Conservation (phyloP, 2,888 invertebrate species). For the Protonemura montana region DNA sequence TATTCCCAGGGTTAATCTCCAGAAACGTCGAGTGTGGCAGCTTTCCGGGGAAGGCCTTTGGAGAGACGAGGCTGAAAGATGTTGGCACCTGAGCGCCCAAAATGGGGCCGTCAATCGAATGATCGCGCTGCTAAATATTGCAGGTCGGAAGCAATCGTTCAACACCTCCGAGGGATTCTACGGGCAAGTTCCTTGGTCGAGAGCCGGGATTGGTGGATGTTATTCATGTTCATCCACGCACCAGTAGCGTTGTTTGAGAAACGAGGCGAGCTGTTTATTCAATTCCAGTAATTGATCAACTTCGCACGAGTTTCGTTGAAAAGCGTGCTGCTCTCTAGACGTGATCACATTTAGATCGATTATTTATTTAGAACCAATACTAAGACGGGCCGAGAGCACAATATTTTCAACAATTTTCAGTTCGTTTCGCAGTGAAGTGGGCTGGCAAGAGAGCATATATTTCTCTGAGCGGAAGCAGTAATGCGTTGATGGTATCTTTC, state of each 20-base stretch:
- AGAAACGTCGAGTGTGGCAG: not conserved
- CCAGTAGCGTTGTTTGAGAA: not conserved
- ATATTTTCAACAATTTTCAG: no score
- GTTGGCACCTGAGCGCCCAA: not conserved
- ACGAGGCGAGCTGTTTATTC: not conserved
- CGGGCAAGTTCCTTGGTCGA: not conserved
- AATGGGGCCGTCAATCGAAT: slow-evolving; percentile 7
- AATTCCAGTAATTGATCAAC: not conserved
- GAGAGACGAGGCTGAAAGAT: not conserved
- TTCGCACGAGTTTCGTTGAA: not conserved
- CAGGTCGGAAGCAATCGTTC: not conserved
- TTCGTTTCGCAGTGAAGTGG: not conserved
- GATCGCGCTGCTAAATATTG: not conserved
- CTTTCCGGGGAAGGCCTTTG: not conserved
- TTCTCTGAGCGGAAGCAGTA: not conserved
- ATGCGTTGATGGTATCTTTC: not conserved
- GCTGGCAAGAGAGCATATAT: not conserved
- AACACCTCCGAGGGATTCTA: not conserved
- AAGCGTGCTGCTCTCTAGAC: not conserved
- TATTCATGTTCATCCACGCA: not conserved
- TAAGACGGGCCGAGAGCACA: not conserved
- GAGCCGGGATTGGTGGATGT: not conserved
- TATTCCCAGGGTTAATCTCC: slow-evolving; percentile 5
- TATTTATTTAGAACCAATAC: not conserved
- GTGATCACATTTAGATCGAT: not conserved